Percentiles rank a stretch among this genome's conserved stretches.
phyloP scores from a whole-genome alignment of 2,888 invertebrate genomes.

The Entomobrya proxima region DNA sequence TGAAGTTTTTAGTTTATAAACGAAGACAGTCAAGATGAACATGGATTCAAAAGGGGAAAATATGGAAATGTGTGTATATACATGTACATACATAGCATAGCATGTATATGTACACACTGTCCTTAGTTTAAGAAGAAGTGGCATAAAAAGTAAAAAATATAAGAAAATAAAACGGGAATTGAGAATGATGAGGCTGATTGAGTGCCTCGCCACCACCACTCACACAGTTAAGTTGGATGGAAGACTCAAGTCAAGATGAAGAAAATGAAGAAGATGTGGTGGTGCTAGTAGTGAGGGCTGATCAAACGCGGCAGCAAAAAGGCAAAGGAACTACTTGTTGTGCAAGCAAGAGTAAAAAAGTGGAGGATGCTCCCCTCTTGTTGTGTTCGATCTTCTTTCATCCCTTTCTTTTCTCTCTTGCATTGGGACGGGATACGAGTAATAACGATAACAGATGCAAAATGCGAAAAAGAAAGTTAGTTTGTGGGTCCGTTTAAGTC shows the following conservation, averaged over 20 bases:
- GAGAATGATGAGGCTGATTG: slow-evolving; percentile 54
- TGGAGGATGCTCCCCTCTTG: background rate
- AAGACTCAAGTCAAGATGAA: background rate
- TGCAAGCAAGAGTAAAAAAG: too few relatives aligned
- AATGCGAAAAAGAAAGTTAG: slow-evolving; percentile 36
- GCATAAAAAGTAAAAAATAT: slow-evolving; percentile 35
- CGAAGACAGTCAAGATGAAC: background rate
- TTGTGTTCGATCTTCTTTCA: background rate
- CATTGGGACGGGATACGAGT: background rate
- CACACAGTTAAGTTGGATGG: background rate
- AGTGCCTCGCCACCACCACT: slow-evolving; percentile 23
- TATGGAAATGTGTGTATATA: background rate
- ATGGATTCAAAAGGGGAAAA: background rate
- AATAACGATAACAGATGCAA: slow-evolving; percentile 35
- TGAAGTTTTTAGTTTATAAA: slow-evolving; percentile 10
- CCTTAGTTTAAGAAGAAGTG: slow-evolving; percentile 5
- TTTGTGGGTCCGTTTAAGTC: slow-evolving; percentile 42
- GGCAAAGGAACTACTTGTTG: background rate
- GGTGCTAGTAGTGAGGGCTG: background rate
- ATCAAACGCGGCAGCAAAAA: slow-evolving; percentile 32
- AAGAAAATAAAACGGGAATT: slow-evolving; percentile 37
- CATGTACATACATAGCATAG: too few relatives aligned
- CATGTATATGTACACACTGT: too few relatives aligned
- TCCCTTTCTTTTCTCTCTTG: background rate
- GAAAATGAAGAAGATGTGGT: background rate